These are phyloP conservation scores for Sus cebifrons DNA, from an alignment of 2,797 vertebrate genomes.

Conservation along the genomic window DNA sequence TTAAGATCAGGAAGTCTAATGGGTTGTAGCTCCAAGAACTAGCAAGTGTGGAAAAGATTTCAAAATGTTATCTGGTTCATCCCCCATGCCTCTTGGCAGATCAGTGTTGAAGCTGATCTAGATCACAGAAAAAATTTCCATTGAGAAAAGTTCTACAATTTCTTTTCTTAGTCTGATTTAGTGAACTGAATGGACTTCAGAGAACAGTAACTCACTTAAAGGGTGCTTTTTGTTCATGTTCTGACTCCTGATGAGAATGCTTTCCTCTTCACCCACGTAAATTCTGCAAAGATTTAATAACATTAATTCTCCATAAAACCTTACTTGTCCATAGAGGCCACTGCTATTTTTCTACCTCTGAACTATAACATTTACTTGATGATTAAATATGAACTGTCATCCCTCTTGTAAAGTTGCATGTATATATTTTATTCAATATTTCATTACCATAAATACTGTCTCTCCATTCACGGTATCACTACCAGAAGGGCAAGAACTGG, in stretches of 20 bases:
- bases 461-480: background rate
- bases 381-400: slow-evolving; percentile 26
- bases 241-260: background rate
- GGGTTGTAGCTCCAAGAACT: background rate
- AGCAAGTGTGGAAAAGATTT: slow-evolving; percentile 32
- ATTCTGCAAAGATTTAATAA: slow-evolving; percentile 31
- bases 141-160: slow-evolving; percentile 23
- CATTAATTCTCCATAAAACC: slow-evolving; percentile 11
- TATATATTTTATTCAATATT: background rate
- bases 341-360: background rate
- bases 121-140: background rate
- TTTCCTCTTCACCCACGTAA: slow-evolving; percentile 10
- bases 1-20: background rate
- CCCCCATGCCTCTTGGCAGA: background rate
- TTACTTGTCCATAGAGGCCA: background rate
- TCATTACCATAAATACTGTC: background rate
- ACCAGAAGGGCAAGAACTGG: background rate
- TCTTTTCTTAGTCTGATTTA: slow-evolving; percentile 29
- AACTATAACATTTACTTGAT: slow-evolving; percentile 25
- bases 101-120: background rate
- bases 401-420: background rate
- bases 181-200: slow-evolving; percentile 30
- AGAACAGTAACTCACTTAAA: slow-evolving; percentile 45
- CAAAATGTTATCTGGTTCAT: background rate
- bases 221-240: background rate